These are phyloP conservation scores for Catocala sponsa DNA, from an alignment of 2,888 invertebrate species.

Conservation along the genomic window DNA sequence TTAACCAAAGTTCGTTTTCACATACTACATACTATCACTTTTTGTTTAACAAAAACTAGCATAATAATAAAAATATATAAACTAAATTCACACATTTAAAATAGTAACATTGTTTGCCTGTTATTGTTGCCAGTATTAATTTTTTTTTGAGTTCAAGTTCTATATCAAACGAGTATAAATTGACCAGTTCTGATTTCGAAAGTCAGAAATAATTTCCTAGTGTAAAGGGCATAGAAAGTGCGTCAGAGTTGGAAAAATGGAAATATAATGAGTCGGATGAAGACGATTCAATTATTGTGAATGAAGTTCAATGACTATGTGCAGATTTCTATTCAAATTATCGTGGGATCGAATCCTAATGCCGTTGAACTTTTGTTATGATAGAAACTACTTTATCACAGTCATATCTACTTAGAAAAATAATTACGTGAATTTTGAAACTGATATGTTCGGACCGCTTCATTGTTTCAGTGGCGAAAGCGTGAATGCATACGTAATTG, in stretches of 20 bases:
- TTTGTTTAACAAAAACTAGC: too few relatives aligned
- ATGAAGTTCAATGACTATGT: conserved; percentile 12
- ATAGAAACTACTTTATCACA: conserved; percentile 16
- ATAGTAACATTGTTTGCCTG: too few relatives aligned
- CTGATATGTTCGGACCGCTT: neutral
- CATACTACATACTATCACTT: too few relatives aligned
- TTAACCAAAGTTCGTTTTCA: neutral
- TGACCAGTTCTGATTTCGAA: neutral
- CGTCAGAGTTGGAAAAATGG: conserved; percentile 8
- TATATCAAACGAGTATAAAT: too few relatives aligned
- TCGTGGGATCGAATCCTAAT: conserved; percentile 32
- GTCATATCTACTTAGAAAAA: neutral
- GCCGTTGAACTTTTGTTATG: conserved; percentile 36
- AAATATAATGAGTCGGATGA: conserved; percentile 10
- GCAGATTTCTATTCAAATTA: conserved; percentile 19
- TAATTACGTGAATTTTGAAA: neutral
- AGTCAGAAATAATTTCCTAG: conserved; percentile 3
- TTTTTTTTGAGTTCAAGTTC: too few relatives aligned
- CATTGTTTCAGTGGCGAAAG: too few relatives aligned
- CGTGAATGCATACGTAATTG: too few relatives aligned
- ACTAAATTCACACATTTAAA: too few relatives aligned
- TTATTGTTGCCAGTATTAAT: neutral
- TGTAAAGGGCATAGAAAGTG: conserved; percentile 17
- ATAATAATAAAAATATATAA: too few relatives aligned
- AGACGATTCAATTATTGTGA: conserved; percentile 14